Base-by-base conservation (phyloP, 2,797 vertebrate species). In the Diceros bicornis region DNA sequence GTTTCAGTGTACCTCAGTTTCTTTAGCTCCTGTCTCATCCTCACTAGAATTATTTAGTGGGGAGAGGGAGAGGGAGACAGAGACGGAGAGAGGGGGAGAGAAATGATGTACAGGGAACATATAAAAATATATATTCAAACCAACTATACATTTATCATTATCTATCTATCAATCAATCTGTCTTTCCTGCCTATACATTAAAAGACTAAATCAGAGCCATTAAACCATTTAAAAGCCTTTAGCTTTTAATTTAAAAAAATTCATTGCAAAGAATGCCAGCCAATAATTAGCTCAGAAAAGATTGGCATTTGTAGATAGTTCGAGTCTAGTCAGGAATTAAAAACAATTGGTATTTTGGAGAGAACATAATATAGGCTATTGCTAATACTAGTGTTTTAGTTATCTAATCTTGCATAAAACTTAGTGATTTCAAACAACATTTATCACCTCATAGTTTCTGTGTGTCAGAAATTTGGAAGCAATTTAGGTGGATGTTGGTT, bases 321-420 rank as follows among this genome's bases (percentile, higher is more conserved):
- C 21, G 34, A 9, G 23, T 85, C 25, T 50, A 74, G 29, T 61
- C 16, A 91, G 59, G 44, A 93, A 41, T 83, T 78, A 66, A 91
- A 87, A 87, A 74, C 57, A 93, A 37, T 47, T 87, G 27, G 4
- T 68, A 72, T 93, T 87, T 95, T 17, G 37, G 91, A 95, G 20
- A 91, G 52, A 50, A 32, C 59, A 34, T 86, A 47, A 86, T 81
- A 87, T 0, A 93, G 20, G 23, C 16, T 66, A 0, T 72, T 61
- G 61, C n/a, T 87, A 61, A 78, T 74, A 74, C 55, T 59, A 17
- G 23, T 87, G 52, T 96, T 86, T 89, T 57, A 37, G 8, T 87
- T 68, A 57, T 20, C 41, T 72, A 32, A 44, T 94, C 11, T 75
- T 89, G 52, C 16, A 13, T 78, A 52, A 84, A 81, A 77, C 4